Evolutionary conservation across 2,797 vertebrate species (phyloP).

Genomic region (Australoheros facetus): DNA sequence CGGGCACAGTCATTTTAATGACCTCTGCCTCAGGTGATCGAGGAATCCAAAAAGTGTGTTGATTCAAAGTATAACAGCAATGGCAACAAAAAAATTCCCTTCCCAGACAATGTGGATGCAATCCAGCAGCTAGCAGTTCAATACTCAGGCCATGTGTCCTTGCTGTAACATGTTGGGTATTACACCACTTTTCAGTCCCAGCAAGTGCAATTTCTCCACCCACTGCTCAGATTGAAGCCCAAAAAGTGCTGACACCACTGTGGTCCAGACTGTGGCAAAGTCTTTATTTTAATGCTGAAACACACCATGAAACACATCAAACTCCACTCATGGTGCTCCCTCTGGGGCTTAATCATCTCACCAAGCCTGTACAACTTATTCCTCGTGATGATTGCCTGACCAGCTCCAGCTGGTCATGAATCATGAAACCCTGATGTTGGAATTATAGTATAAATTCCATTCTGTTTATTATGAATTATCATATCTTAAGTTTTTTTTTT

Average conservation of each 20-base stretch:
- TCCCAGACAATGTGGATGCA: neutral
- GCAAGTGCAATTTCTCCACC: too few relatives aligned
- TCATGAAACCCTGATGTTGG: neutral
- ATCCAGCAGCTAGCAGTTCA: neutral
- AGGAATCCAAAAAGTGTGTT: neutral
- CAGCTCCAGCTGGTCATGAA: neutral
- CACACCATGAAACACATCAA: neutral
- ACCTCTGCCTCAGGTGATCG: too few relatives aligned
- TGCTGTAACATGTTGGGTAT: neutral
- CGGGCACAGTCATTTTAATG: too few relatives aligned
- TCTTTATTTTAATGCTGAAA: neutral
- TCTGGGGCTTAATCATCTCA: neutral
- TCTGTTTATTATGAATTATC: too few relatives aligned
- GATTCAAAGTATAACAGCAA: neutral
- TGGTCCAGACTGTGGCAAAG: neutral
- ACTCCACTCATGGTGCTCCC: neutral
- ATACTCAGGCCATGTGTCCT: too few relatives aligned
- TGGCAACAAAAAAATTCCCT: neutral
- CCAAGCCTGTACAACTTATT: neutral
- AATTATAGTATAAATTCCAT: too few relatives aligned
- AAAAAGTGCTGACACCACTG: neutral
- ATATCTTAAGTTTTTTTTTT: too few relatives aligned
- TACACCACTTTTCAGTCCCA: neutral
- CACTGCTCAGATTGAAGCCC: neutral
- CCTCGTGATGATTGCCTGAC: neutral